Percentiles rank a stretch among this genome's conserved stretches.
Conservation (phyloP, 2,113 vertebrate genomes). For the Naja naja region DNA sequence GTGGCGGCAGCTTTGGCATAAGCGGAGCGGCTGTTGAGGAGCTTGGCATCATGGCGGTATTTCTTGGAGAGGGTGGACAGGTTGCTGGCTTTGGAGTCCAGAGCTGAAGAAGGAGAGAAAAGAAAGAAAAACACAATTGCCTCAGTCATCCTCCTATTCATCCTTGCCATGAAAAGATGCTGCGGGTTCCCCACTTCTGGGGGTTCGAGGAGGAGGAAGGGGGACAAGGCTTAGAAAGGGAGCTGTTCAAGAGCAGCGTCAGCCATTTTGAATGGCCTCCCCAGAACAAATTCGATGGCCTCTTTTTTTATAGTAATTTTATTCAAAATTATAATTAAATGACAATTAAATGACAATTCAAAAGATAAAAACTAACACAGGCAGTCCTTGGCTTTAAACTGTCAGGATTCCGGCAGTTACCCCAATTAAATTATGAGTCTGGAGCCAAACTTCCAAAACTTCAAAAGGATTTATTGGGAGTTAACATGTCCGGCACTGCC, state of each 20-base stretch:
- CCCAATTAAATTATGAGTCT: too few species aligned
- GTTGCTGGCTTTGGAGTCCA: constrained; percentile 44
- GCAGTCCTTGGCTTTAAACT: neutral
- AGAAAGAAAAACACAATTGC: neutral
- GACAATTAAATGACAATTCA: neutral
- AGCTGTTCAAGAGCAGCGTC: neutral
- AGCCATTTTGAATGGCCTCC: neutral
- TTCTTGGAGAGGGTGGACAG: constrained; percentile 44
- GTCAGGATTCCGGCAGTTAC: too few species aligned
- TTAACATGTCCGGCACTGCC: too few species aligned
- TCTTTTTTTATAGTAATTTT: neutral
- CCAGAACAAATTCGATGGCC: neutral
- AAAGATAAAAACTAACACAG: neutral
- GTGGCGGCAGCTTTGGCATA: constrained; percentile 33
- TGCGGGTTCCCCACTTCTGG: neutral
- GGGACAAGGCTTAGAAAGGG: neutral
- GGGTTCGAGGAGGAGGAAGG: neutral
- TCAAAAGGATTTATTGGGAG: too few species aligned
- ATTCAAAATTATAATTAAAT: neutral
- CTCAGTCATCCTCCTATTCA: neutral
- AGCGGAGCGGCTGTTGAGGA: constrained; percentile 33
- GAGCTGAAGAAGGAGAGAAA: constrained; percentile 4
- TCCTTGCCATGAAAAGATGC: neutral
- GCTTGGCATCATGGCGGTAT: constrained; percentile 36
- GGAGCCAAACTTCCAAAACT: too few species aligned